Conservation (phyloP, 2,113 vertebrate species). For the Camelus bactrianus region DNA sequence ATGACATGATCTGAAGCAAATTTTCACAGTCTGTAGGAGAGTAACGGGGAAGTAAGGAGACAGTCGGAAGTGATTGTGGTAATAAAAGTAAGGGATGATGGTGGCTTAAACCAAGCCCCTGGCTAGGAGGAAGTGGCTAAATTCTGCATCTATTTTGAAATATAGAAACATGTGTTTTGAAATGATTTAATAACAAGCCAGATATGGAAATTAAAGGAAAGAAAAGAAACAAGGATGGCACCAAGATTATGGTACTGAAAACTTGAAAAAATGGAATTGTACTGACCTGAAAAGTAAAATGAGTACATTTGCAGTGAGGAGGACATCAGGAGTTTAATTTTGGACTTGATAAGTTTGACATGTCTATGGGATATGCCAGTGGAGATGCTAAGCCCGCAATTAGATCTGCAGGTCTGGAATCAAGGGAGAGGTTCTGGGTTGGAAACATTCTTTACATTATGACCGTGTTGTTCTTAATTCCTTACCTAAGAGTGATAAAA, state of each 20-base stretch:
- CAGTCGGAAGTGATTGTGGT: background rate
- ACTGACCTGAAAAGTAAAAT: background rate
- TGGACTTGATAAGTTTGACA: background rate
- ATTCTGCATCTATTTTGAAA: background rate
- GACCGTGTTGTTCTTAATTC: background rate
- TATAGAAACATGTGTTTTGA: background rate
- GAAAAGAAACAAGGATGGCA: background rate
- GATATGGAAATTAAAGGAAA: background rate
- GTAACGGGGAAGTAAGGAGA: background rate
- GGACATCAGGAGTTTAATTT: background rate
- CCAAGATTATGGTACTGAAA: background rate
- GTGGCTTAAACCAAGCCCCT: background rate
- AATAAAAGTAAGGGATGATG: background rate
- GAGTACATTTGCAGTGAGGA: background rate
- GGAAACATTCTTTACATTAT: background rate
- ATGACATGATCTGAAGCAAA: background rate
- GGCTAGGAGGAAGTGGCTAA: background rate
- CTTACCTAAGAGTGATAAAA: background rate
- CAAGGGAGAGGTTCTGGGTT: background rate
- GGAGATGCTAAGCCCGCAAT: background rate
- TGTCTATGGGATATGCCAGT: background rate
- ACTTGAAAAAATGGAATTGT: background rate
- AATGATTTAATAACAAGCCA: background rate
- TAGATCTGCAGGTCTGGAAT: background rate
- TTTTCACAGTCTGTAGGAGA: background rate